Percentiles rank a stretch among this genome's conserved stretches.
phyloP scores from a whole-genome alignment of 2,888 invertebrate genomes.

The Mylabris sibirica region DNA sequence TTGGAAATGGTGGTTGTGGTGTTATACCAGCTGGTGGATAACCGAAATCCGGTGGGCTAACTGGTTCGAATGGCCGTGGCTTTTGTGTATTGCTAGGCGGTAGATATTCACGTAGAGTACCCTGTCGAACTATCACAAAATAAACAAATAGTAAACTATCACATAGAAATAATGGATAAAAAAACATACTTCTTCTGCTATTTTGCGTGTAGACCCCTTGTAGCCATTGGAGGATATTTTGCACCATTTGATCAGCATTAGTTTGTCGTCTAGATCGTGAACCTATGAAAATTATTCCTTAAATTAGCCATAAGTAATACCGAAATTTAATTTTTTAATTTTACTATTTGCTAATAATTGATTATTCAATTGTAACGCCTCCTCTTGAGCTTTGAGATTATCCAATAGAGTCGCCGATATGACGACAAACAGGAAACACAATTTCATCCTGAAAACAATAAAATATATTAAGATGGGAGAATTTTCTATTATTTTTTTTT shows the following conservation, averaged over 20 bases:
- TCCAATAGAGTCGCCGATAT: slow-evolving; percentile 37
- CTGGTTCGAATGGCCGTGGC: slow-evolving; percentile 74
- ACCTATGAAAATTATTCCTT: slow-evolving; percentile 32
- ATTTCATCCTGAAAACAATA: slow-evolving; percentile 46
- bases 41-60: slow-evolving; percentile 45
- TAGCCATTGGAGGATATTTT: slow-evolving; percentile 78
- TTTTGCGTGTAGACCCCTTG: slow-evolving; percentile 74
- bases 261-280: slow-evolving; percentile 62
- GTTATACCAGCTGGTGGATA: slow-evolving; percentile 55
- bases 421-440: slow-evolving; percentile 39
- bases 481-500: slow-evolving; percentile 3
- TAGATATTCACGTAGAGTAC: slow-evolving; percentile 64
- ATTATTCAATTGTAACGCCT: slow-evolving; percentile 44
- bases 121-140: slow-evolving; percentile 68
- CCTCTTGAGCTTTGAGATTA: slow-evolving; percentile 32
- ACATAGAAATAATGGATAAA: background rate
- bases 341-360: slow-evolving; percentile 43
- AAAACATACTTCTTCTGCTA: slow-evolving; percentile 63
- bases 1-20: slow-evolving; percentile 56
- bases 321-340: slow-evolving; percentile 5
- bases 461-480: slow-evolving; percentile 16
- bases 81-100: slow-evolving; percentile 71
- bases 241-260: slow-evolving; percentile 76
- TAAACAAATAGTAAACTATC: slow-evolving; percentile 15
- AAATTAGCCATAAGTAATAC: background rate